phyloP scores from a whole-genome alignment of 2,888 invertebrate species.

The Apamea epomidion region DNA sequence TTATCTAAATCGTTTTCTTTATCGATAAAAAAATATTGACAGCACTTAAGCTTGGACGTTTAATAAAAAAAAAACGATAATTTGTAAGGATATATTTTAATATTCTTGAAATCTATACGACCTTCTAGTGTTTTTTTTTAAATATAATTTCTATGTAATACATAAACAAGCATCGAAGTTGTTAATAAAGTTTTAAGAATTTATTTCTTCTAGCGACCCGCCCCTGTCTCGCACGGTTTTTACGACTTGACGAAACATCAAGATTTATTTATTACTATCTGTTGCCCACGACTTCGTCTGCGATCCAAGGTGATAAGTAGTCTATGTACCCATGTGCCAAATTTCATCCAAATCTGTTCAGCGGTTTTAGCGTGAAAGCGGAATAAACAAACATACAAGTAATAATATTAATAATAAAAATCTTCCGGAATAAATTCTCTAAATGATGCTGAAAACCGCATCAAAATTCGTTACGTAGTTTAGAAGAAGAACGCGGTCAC shows the following conservation, averaged over 20 bases:
- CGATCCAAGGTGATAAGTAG: no score
- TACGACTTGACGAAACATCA: background rate
- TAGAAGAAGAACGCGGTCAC: background rate
- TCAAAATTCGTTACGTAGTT: background rate
- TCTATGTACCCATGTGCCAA: background rate
- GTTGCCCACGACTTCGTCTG: no score
- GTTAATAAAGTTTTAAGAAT: conserved; percentile 24
- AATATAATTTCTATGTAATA: background rate
- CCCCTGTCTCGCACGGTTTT: no score
- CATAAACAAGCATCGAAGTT: conserved; percentile 6
- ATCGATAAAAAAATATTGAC: conserved; percentile 52
- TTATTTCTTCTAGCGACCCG: background rate
- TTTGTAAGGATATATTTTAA: conserved; percentile 28
- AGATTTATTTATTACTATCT: no score
- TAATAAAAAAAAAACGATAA: conserved; percentile 19
- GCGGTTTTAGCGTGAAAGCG: background rate
- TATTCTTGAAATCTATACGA: conserved; percentile 29
- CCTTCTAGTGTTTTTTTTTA: conserved; percentile 8
- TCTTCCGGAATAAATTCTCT: background rate
- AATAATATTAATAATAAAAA: no score
- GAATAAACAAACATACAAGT: background rate
- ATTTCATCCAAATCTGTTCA: background rate
- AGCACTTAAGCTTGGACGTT: conserved; percentile 45
- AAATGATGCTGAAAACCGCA: background rate
- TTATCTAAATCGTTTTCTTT: conserved; percentile 61